Base-by-base conservation (phyloP, 2,797 vertebrate genomes). In the Pangasius larnaudii region DNA sequence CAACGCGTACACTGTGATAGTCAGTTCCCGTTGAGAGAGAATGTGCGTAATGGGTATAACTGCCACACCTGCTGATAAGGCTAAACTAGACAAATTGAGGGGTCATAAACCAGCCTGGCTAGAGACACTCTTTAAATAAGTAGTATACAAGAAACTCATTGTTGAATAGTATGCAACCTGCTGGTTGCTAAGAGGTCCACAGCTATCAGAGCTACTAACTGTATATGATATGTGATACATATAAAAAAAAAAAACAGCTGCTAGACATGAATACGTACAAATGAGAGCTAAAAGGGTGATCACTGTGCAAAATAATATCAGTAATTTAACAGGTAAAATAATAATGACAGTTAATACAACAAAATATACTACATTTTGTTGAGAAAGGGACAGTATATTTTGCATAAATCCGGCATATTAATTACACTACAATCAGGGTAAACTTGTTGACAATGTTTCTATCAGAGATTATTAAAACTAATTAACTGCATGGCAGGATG, bases 31-130 rank as follows among this genome's bases (percentile, higher is more conserved):
- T 61, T 19, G n/a, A 49, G 65, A 88, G 11, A 51, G 39, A 36
- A 18, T 53, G 58, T 14, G n/a, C 75, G 9, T 53, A 18, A 75
- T n/a, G 67, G 24, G 18, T 71, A 33, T 67, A 88, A 75, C 16
- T 84, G 46, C 42, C 59, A 84, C 88, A 83, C 42, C 80, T 75
- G 56, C 61, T 61, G 72, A 88, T 88, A 84, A 69, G 46, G 10
- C 39, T 87, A 78, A 30, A 87, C 46, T 61, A 42, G 65, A 71
- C 49, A 88, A 74, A 74, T 49, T 22, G 51, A 74, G 42, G 4
- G 0, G 59, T 85, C 85, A 84, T 90, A 93, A 94, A 93, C 69
- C 93, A 93, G 92, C 42, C 92, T 90, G 91, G 92, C 86, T 67
- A 59, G n/a, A 86, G 74, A 82, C 59, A 8, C 11, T 36, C 22